Base-by-base conservation (phyloP, 2,888 invertebrate genomes). In the Buathra laborator region DNA sequence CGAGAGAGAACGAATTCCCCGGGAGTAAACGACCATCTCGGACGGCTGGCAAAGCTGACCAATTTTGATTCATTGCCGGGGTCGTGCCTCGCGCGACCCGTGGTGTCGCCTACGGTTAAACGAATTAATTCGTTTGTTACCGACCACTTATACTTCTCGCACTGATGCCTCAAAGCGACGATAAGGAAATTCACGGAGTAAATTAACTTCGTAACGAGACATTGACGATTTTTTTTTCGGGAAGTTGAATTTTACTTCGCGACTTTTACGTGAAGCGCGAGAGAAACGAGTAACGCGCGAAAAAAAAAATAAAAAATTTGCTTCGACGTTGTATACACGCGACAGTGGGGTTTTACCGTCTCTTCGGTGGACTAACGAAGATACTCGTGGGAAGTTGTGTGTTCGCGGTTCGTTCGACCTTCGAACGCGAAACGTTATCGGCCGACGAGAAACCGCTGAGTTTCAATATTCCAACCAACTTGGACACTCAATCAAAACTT, bases 31-130 rank as follows among this genome's bases (percentile, higher is more conserved):
- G 37, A 64, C 62, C 29, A 56, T 43, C 59, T 59, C 44, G 56
- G 43, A 75, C 44, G 46, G 74, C 44, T 29, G 6, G 62, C 43
- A 74, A 71, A 64, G 67, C 68, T 67, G 87, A 86, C 80, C 90
- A 91, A 90, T 91, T 90, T 87, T 85, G 85, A 87, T 88, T 91
- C 88, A 86, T 91, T 89, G 84, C 53, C 77, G 86, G 87, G 90
- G 90, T 85, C 82, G 89, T 87, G 87, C 87, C 88, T 86, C 86
- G 72, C 66, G 83, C 87, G 91, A 91, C 90, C 90, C 84, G 81
- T 62, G 84, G 88, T 89, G 88, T 88, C 86, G 80, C 80, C 53
- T 64, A 66, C 85, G 87, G 86, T 86, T 89, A 90, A 92, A 89
- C 88, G 88, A 89, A 90, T 91, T 91, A 91, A 91, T 85, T 87